phyloP scores from a whole-genome alignment of 2,797 vertebrate genomes.

The Brotula barbata region DNA sequence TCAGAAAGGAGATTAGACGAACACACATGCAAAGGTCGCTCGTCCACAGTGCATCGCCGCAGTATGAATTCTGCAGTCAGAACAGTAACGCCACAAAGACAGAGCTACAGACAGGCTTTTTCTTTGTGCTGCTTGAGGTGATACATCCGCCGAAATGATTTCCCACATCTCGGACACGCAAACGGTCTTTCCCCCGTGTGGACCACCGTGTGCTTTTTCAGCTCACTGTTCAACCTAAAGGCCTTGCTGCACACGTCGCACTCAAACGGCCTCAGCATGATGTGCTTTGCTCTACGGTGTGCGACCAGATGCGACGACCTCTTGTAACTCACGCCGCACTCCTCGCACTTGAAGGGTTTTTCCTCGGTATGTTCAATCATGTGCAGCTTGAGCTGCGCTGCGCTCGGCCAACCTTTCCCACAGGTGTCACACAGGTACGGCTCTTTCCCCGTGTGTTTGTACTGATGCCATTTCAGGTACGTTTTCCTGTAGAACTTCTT shows the following conservation, averaged over 20 bases:
- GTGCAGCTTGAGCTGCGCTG: constrained; percentile 33
- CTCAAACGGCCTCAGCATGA: constrained; percentile 9
- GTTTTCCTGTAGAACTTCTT: constrained; percentile 43
- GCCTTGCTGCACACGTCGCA: constrained; percentile 42
- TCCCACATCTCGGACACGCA: constrained; percentile 26
- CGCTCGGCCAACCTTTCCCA: constrained; percentile 39
- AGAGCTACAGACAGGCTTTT: constrained; percentile 12
- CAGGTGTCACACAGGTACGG: constrained; percentile 44
- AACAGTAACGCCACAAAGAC: not conserved
- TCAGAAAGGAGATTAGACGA: no score
- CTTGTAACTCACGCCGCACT: constrained; percentile 34
- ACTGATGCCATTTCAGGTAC: constrained; percentile 39
- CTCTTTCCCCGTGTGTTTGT: constrained; percentile 40
- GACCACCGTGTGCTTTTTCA: constrained; percentile 36
- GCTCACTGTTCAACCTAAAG: constrained; percentile 28
- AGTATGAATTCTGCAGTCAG: no score
- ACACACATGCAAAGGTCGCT: no score
- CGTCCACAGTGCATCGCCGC: no score
- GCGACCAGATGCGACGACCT: constrained; percentile 14
- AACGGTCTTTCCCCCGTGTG: constrained; percentile 36
- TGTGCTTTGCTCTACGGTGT: constrained; percentile 30
- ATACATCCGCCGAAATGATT: constrained; percentile 13
- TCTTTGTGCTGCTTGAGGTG: constrained; percentile 26
- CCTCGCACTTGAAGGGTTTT: constrained; percentile 40
- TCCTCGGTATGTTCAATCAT: constrained; percentile 40